A percentile compares a stretch with the other conserved stretches of the same genome.
Evolutionary conservation across 1,140 invertebrate species (phyloP).

Genomic region (Neotoxoptera formosana): DNA sequence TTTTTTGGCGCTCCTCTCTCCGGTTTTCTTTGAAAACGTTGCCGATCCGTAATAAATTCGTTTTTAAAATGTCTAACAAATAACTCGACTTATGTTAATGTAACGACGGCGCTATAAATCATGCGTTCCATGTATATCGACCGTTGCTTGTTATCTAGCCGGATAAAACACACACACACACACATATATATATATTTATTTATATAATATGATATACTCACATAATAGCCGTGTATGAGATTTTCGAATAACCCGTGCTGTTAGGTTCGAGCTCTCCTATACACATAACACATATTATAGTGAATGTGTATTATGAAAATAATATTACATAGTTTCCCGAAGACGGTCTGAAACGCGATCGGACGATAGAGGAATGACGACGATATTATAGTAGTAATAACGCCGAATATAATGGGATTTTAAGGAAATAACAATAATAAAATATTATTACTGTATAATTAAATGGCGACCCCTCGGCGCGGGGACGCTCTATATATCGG

Average conservation of each 20-base stretch:
- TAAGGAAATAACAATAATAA: slow-evolving; percentile 38
- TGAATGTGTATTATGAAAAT: not conserved
- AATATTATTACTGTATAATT: slow-evolving; percentile 24
- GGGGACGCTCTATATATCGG: not conserved
- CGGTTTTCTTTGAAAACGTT: not conserved
- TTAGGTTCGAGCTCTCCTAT: not conserved
- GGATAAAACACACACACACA: not conserved
- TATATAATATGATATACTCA: not conserved
- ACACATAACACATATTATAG: too few relatives aligned
- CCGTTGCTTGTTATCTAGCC: not conserved
- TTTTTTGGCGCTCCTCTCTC: not conserved
- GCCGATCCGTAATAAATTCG: not conserved
- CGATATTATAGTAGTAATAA: not conserved
- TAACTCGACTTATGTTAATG: not conserved
- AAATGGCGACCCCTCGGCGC: not conserved
- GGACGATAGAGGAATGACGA: not conserved
- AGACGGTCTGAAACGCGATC: not conserved
- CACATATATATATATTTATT: not conserved
- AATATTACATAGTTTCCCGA: not conserved
- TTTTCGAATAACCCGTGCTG: too few relatives aligned
- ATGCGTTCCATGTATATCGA: not conserved
- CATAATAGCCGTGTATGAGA: not conserved
- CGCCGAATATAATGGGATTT: not conserved
- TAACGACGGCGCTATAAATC: not conserved
- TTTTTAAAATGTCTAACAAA: not conserved